Conservation (phyloP, 2,888 invertebrate genomes). For the Pseudococcus viburni region DNA sequence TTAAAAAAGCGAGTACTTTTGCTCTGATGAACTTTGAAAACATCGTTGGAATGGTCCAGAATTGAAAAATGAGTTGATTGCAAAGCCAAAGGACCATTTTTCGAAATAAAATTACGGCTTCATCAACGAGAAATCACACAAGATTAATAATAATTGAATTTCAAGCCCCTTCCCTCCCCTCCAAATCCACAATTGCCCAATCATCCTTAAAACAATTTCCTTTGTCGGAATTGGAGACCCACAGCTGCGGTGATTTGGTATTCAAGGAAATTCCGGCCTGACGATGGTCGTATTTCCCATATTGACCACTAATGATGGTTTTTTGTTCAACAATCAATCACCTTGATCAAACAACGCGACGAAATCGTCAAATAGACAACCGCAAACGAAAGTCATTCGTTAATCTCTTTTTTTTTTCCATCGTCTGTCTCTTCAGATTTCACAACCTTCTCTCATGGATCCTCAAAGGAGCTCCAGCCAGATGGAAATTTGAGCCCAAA, state of each 20-base stretch:
- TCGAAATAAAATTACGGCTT: no score
- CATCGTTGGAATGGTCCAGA: no score
- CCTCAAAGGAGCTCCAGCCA: background rate
- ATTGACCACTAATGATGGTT: conserved; percentile 10
- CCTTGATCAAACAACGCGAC: background rate
- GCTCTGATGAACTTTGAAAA: no score
- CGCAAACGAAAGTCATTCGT: conserved; percentile 14
- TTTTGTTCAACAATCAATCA: background rate
- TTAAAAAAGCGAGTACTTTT: no score
- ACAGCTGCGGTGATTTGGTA: background rate
- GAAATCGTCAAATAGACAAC: background rate
- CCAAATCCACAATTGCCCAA: background rate
- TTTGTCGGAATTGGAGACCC: background rate
- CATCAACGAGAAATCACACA: no score
- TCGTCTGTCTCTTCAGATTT: background rate
- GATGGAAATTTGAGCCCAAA: background rate
- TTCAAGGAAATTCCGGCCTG: conserved; percentile 19
- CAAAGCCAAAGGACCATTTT: no score
- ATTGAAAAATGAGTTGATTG: no score
- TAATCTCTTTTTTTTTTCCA: background rate
- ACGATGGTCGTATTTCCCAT: background rate
- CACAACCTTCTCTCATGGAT: background rate
- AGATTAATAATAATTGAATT: no score
- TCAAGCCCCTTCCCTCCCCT: no score
- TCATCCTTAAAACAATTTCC: background rate